Evolutionary conservation across 2,888 invertebrate species (phyloP), one percentile per base, ranked within the genome.

Genomic region (Drosophila atroscutellata): DNA sequence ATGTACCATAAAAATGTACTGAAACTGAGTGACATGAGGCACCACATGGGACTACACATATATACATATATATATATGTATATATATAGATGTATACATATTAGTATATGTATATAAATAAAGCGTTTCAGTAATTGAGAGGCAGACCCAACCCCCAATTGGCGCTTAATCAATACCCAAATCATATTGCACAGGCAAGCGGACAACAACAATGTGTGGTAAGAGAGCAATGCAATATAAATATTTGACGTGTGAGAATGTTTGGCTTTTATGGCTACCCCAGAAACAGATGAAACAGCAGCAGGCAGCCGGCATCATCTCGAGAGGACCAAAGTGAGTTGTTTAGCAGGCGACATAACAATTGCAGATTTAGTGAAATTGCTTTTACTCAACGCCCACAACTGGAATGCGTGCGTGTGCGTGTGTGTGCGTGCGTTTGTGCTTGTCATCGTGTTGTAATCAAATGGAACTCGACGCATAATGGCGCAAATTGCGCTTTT

Each of bases 361-460:
- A 86, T 86, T 89, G 86, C 86, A 86, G 84, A 86, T 86, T 86
- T 89, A 81, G 79, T 89, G 85, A 84, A 86, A 86, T 86, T 86
- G 84, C 89, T 86, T 89, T 86, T 81, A 75, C 73, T 71, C 63
- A 45, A 74, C 52, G 32, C 75, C 64, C 67, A 65, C 65, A 61
- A 64, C 47, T 37, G 63, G 39, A 56, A 55, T 50, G 57, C 59
- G 61, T 58, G 47, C 42, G 58, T 37, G 39, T 26, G 26, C 20
- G 47, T 59, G 49, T 75, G 64, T 68, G 71, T 75, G 72, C 84
- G 20, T 71, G 49, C 34, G 32, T 58, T 64, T 56, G 66, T 70
- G 72, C 80, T 75, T 81, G 85, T 83, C 87, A 84, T 77, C 80
- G 67, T 75, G 75, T 75, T 83, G 85, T 85, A 83, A 87, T 87